Conservation (phyloP, 2,888 invertebrate species). For the Fabriciana adippe region DNA sequence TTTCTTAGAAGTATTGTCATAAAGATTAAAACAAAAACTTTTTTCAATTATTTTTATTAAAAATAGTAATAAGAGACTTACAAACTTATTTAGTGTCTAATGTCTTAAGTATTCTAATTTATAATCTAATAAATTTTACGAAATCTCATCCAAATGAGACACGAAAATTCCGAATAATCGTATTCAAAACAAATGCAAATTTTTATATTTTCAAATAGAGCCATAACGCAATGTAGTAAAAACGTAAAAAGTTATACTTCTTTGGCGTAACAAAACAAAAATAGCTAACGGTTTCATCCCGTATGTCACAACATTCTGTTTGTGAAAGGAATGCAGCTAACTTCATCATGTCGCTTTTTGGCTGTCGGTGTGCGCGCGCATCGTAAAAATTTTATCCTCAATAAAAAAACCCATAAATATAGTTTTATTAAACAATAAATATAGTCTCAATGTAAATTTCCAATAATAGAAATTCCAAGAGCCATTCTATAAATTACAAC, state of each 20-base stretch:
- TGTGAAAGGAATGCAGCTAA: no score
- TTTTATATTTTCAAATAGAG: no score
- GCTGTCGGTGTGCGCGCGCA: no score
- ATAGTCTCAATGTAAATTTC: slow-evolving; percentile 9
- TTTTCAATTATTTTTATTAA: slow-evolving; percentile 15
- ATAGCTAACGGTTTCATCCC: no score
- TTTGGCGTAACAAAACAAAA: no score
- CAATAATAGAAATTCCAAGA: neutral
- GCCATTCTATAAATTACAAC: neutral
- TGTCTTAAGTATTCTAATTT: neutral
- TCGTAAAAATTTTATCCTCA: no score
- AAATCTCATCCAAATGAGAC: neutral
- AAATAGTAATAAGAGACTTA: slow-evolving; percentile 16
- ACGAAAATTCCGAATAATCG: neutral
- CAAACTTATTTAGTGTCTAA: neutral
- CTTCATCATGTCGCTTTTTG: no score
- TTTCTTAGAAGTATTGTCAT: neutral
- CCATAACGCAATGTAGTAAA: no score
- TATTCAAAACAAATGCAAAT: no score
- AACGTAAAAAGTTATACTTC: no score
- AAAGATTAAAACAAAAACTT: neutral
- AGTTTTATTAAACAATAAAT: neutral
- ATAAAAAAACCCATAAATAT: neutral
- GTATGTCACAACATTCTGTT: no score
- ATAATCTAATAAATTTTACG: neutral